These are phyloP conservation scores for Hyperopisus bebe DNA, from an alignment of 2,113 vertebrate species.

Conservation along the genomic window DNA sequence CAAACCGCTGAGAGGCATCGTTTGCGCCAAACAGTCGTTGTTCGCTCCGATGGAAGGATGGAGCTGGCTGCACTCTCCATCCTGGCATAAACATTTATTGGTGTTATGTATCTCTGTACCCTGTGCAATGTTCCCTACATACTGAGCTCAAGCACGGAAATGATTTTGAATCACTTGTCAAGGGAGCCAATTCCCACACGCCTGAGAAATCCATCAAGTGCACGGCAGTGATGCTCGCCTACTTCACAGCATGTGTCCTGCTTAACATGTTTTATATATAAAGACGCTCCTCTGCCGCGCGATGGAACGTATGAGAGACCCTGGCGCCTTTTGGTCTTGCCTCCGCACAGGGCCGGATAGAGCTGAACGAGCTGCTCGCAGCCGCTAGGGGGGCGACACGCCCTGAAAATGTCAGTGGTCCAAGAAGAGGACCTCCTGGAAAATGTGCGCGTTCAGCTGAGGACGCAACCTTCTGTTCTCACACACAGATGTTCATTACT, in stretches of 20 bases:
- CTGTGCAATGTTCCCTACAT: neutral
- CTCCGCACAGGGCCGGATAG: neutral
- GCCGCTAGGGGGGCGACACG: neutral
- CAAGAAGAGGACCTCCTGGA: neutral
- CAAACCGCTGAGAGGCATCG: neutral
- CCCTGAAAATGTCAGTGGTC: neutral
- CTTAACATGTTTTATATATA: neutral
- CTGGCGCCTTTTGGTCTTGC: neutral
- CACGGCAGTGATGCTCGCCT: neutral
- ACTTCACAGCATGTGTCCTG: neutral
- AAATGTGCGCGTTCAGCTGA: neutral
- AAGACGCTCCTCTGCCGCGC: neutral
- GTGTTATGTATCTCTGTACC: neutral
- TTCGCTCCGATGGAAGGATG: neutral
- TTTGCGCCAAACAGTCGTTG: neutral
- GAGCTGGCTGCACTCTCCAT: neutral
- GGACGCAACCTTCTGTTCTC: neutral
- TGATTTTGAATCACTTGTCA: neutral
- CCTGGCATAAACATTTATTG: neutral
- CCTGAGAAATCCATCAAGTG: neutral
- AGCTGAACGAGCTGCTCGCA: neutral
- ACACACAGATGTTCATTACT: neutral
- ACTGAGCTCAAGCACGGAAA: neutral
- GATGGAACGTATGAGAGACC: neutral
- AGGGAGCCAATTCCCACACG: neutral